Base-by-base conservation (phyloP, 2,797 vertebrate species). In the Tenualosa ilisha region DNA sequence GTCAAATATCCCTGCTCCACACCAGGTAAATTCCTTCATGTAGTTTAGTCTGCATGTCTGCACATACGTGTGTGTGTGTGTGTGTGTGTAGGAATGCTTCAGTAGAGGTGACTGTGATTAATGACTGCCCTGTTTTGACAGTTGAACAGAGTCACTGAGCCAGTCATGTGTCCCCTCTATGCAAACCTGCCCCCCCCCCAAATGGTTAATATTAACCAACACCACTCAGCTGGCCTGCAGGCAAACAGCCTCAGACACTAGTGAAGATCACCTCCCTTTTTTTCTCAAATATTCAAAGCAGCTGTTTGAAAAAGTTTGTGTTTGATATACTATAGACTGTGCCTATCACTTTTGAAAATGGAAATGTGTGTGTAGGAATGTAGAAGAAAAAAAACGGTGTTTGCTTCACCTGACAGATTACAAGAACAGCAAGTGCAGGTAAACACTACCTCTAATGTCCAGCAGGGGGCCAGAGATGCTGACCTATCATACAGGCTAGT, bases 141-240 rank as follows among this genome's bases (percentile, higher is more conserved):
- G 53, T 85, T 50, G 86, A 81, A 49, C 84, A 72, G n/a, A 7
- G n/a, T n/a, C 6, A 56, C 82, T 53, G 63, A 82, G 53, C 22
- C 8, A 82, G 63, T 84, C 85, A 86, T 72, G 84, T 85, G 86
- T 85, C 59, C 49, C 85, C 85, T 81, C 82, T 84, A 84, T 88
- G 50, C 51, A 53, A 53, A 2, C 51, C 51, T 13, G 49, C 0
- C 0, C 31, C 31, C 31, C 31, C 31, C 31, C 31, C 31, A 50
- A 85, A 53, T 46, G 53, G 40, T 88, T 13, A 65, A 82, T 83
- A 81, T 53, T 84, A 43, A 43, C 65, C 11, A 63, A 12, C 26
- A 68, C 63, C 12, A 7, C 63, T 68, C 63, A 68, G 9, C 63
- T 68, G 63, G 63, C 24, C 63, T 31, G 3, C 24, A 9, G 26